phyloP scores from a whole-genome alignment of 2,888 invertebrate genomes.

The Catocala fraxini region DNA sequence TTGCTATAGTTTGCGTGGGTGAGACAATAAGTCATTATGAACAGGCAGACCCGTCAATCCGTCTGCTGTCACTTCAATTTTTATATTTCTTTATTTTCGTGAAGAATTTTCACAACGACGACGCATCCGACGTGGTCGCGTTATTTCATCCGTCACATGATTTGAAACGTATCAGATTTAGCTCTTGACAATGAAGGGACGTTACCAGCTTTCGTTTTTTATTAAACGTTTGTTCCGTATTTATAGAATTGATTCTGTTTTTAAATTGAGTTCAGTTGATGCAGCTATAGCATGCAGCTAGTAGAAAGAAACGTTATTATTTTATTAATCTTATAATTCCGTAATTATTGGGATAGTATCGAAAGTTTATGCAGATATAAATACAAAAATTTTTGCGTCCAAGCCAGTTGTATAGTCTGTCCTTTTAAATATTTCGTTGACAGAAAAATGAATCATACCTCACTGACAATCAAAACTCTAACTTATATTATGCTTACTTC shows the following conservation, averaged over 20 bases:
- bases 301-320: no score
- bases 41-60: constrained; percentile 55
- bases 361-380: no score
- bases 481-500: no score
- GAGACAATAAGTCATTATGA: constrained; percentile 63
- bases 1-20: constrained; percentile 45
- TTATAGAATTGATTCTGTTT: constrained; percentile 36
- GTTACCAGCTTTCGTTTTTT: constrained; percentile 39
- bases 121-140: constrained; percentile 59
- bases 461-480: no score
- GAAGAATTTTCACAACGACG: constrained; percentile 48
- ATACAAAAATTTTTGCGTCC: no score
- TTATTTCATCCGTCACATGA: constrained; percentile 78
- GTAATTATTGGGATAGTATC: no score
- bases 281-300: no score
- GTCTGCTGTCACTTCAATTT: constrained; percentile 51
- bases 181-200: constrained; percentile 56
- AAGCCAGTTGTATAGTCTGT: no score
- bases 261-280: not conserved
- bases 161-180: constrained; percentile 76
- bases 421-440: no score
- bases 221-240: constrained; percentile 37
- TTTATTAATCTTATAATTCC: no score
- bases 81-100: constrained; percentile 54
- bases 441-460: no score